These are phyloP conservation scores for Capitella teleta DNA, from an alignment of 1,140 invertebrate genomes.

Conservation along the genomic window DNA sequence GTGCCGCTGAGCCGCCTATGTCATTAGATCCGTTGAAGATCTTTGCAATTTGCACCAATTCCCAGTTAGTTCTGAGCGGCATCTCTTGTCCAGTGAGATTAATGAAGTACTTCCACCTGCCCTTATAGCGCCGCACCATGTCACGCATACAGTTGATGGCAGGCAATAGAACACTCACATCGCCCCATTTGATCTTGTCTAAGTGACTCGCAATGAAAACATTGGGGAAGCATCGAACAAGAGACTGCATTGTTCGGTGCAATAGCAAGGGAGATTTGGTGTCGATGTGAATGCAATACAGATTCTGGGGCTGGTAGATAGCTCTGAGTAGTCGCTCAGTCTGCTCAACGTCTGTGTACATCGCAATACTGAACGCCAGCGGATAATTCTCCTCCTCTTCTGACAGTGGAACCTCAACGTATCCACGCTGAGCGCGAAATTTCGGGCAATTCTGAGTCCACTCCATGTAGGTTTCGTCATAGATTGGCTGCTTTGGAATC, in stretches of 20 bases:
- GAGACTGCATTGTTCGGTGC: constrained; percentile 14
- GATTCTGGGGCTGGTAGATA: constrained; percentile 29
- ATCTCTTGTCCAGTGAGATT: constrained; percentile 16
- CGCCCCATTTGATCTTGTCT: constrained; percentile 18
- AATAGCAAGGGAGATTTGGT: constrained; percentile 16
- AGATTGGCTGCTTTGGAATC: constrained; percentile 6
- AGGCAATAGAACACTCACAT: constrained; percentile 16
- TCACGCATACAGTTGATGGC: constrained; percentile 27
- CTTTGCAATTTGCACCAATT: constrained; percentile 12
- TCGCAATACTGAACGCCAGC: constrained; percentile 20
- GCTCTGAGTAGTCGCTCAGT: constrained; percentile 23
- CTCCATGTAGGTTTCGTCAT: constrained; percentile 7
- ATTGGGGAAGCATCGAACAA: constrained; percentile 27
- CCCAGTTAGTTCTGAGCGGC: constrained; percentile 11
- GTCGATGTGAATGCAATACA: constrained; percentile 32
- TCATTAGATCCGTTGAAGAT: constrained; percentile 17
- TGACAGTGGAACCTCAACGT: constrained; percentile 15
- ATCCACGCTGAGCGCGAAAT: constrained; percentile 15
- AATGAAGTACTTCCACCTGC: constrained; percentile 15
- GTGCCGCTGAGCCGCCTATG: constrained; percentile 9
- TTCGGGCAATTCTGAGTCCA: constrained; percentile 14
- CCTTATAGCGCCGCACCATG: constrained; percentile 11
- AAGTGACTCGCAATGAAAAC: constrained; percentile 24
- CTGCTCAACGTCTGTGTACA: constrained; percentile 24
- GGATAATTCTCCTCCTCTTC: constrained; percentile 21